Evolutionary conservation across 2,888 invertebrate species (phyloP), one percentile per base, ranked within the genome.

Genomic region (Elysia crispata): DNA sequence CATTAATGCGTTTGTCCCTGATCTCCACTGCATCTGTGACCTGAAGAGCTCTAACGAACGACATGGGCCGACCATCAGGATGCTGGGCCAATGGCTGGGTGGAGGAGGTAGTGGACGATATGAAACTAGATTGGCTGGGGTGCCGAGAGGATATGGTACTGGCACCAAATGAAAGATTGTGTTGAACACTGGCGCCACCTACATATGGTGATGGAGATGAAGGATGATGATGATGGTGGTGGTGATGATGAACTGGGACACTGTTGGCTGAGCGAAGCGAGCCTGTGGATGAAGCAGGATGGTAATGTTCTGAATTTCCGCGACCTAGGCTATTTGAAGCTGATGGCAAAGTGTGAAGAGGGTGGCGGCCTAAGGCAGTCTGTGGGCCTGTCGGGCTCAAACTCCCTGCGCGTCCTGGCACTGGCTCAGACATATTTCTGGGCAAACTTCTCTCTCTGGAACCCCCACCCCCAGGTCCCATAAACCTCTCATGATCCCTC

Each of bases 11-110:
- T n/a, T 80, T 80, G 57, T 80, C 80, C 0, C 80, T 69, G n/a
- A 80, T 80, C 30, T 80, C 83, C 62, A 87, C 90, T 70, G 89
- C 86, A 80, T 92, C 91, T 62, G 91, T 90, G 87, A 92, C 88
- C 87, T 92, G 91, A 69, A 92, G 83, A 20, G 92, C 92, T 76
- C 90, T 90, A 28, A 92, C 91, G 85, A 92, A 92, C 41, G 91
- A 91, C 87, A 91, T 87, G 1, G 92, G 92, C 76, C 92, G 84
- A n/a, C 79, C 76, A 18, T 81, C 73, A 11, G 82, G 82, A 28
- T 79, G 81, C 18, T 83, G 82, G 41, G 41, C 41, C 41, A 41
- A 11, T 5, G 74, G 49, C 28, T 78, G 72, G 41, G 70, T 76
- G 41, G 67, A 62, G 6, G 80, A 73, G n/a, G 57, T 28, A 11